Evolutionary conservation across 37 sponge, comb jelly and placozoan genomes (phyloP).

Genomic region (Cliona cf. orientalis): DNA sequence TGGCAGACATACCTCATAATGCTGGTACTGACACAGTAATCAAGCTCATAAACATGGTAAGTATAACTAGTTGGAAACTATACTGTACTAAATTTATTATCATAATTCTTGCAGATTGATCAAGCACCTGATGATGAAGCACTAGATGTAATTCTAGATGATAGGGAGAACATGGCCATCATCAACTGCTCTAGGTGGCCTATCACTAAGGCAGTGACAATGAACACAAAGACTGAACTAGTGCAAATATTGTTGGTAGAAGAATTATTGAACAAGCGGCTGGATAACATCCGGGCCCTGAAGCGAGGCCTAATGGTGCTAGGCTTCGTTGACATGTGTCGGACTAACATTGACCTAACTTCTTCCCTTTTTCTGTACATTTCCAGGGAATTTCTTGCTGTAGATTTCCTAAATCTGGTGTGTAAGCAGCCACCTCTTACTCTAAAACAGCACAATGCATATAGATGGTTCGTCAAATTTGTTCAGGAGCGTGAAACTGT

Average conservation of each 20-base stretch:
- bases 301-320: not conserved
- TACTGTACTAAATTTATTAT: no score
- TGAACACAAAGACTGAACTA: not conserved
- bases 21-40: not conserved
- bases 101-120: slow-evolving; percentile 8
- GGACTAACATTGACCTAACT: no score
- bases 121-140: not conserved
- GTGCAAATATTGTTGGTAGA: not conserved
- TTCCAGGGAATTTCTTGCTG: no score
- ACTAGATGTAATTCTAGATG: not conserved
- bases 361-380: no score
- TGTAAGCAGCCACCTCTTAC: no score
- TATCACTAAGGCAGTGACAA: not conserved
- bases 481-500: no score
- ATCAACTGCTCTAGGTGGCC: not conserved
- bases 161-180: not conserved
- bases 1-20: slow-evolving; percentile 7
- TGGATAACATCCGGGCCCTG: not conserved
- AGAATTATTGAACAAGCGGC: not conserved
- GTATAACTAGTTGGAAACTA: no score
- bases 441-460: no score
- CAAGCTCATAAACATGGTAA: not conserved
- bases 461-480: no score
- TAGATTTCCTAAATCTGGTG: no score
- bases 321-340: not conserved